Evolutionary conservation across 2,113 vertebrate species (phyloP).

Genomic region (Erythrolamprus reginae): DNA sequence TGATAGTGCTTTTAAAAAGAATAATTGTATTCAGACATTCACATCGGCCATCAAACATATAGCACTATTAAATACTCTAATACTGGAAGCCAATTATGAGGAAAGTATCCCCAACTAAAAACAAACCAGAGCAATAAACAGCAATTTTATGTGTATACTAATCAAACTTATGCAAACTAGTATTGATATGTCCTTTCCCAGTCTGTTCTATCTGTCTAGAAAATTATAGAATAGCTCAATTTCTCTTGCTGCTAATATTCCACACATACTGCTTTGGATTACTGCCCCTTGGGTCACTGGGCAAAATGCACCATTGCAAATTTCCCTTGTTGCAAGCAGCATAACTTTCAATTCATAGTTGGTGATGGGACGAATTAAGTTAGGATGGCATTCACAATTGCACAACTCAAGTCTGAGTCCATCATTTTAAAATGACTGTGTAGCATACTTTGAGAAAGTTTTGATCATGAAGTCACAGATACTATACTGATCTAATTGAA

Average conservation of each 20-base stretch:
- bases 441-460: not conserved
- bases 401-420: not conserved
- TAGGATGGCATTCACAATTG: not conserved
- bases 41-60: not conserved
- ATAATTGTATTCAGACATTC: not conserved
- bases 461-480: not conserved
- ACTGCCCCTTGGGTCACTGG: not conserved
- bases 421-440: not conserved
- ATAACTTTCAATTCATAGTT: not conserved
- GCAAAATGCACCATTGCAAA: not conserved
- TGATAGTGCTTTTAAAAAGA: conserved; percentile 49
- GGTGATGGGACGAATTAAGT: not conserved
- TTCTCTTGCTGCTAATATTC: not conserved
- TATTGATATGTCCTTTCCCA: not conserved
- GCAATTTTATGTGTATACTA: not conserved
- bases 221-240: not conserved
- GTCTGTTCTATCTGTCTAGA: not conserved
- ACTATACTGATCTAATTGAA: not conserved
- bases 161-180: not conserved
- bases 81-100: not conserved
- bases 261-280: not conserved
- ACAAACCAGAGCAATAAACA: not conserved
- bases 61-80: not conserved
- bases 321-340: not conserved
- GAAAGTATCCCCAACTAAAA: not conserved